phyloP scores from a whole-genome alignment of 64 coral and sea anemone species.

The Hydrozoanthus tunicans region DNA sequence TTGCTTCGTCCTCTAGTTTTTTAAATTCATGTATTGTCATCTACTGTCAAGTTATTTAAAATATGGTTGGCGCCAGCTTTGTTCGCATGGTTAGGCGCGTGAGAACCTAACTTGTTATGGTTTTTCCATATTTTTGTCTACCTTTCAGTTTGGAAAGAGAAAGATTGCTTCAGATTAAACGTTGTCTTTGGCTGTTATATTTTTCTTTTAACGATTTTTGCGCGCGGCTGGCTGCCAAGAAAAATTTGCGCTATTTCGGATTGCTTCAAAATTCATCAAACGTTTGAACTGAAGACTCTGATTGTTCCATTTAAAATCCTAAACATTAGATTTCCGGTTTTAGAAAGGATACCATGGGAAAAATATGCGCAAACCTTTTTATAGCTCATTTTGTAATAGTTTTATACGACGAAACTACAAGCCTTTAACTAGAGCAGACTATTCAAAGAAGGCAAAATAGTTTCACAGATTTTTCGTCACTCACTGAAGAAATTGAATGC shows the following conservation, averaged over 20 bases:
- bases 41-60: neutral
- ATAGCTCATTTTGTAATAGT: neutral
- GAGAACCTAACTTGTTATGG: neutral
- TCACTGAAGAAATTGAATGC: neutral
- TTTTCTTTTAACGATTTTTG: too few relatives aligned
- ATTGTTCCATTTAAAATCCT: neutral
- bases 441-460: neutral
- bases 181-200: too few relatives aligned
- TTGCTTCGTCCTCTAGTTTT: too few relatives aligned
- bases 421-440: constrained; percentile 25
- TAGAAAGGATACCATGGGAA: neutral
- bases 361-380: neutral
- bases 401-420: constrained; percentile 1
- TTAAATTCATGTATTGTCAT: neutral
- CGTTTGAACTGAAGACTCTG: neutral
- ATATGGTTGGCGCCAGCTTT: neutral
- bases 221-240: neutral
- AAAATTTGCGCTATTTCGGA: neutral
- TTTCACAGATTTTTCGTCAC: neutral
- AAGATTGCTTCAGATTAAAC: neutral
- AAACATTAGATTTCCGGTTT: neutral
- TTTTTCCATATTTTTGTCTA: constrained; percentile 38
- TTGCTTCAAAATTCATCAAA: neutral
- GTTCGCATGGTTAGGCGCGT: constrained; percentile 13
- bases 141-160: neutral